Evolutionary conservation across 1,140 invertebrate genomes (phyloP), one percentile per base, ranked within the genome.

Genomic region (Penaeus vannamei): DNA sequence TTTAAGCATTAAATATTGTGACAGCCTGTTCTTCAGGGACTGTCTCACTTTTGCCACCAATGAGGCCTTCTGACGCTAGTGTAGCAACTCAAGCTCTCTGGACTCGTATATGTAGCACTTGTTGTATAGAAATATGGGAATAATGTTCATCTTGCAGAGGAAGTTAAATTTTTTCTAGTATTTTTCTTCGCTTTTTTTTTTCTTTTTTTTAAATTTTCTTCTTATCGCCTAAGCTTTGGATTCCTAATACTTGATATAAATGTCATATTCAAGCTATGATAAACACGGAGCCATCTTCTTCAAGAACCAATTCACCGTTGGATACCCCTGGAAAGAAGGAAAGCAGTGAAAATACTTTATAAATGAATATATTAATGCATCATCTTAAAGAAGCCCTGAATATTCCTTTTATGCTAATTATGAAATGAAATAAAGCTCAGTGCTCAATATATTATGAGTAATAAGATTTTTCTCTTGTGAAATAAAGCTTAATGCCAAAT

Each of bases 181-280:
- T 64, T 89, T 84, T 53, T 53, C 53, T 53, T 53, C 32, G n/a
- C 32, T 72, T 72, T 72, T 72, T 72, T 72, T 72, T 72, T 72
- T 32, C 14, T 72, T 12, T 72, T 72, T 32, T 85, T 61, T 82
- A 22, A 42, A 69, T 46, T 72, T 61, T 87, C 66, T 72, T 69
- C 84, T 85, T 90, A 85, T 62, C 60, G 79, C 64, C 88, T 90
- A 90, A 42, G 83, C 83, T 89, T 88, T 90, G 88, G 88, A 90
- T 85, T 86, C 88, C 88, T 90, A 90, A 90, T 90, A 90, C 88
- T 90, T 90, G 83, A 90, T 90, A 90, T 82, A 90, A 86, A 90
- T 90, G 88, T 90, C 84, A 86, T 81, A 86, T 69, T 85, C 84
- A 90, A 86, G 76, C 88, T 86, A 89, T 85, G 82, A 89, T 89